phyloP scores from a whole-genome alignment of 2,797 vertebrate genomes.

The Echiichthys vipera region DNA sequence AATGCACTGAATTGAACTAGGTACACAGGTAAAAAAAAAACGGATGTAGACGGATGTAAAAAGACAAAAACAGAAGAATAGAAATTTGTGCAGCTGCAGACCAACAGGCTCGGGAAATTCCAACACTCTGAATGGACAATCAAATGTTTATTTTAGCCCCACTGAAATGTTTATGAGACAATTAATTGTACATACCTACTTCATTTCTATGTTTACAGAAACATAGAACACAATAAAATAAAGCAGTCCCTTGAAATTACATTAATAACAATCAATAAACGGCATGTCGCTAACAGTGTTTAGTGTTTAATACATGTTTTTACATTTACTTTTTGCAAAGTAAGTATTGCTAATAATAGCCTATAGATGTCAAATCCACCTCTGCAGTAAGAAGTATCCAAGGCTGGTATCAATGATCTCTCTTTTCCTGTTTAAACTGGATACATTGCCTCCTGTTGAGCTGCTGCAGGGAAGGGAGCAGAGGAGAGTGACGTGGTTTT shows the following conservation, averaged over 20 bases:
- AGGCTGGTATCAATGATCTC: not conserved
- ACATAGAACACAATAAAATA: not conserved
- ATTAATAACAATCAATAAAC: not conserved
- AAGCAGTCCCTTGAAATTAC: not conserved
- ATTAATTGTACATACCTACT: not conserved
- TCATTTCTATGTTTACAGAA: constrained; percentile 5
- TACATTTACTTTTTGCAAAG: not conserved
- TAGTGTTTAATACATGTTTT: no score
- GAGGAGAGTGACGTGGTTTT: not conserved
- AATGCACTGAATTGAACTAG: no score
- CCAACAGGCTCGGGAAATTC: not conserved
- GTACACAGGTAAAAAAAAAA: no score
- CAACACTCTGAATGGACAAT: not conserved
- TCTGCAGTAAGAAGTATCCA: not conserved
- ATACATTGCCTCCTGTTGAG: constrained; percentile 7
- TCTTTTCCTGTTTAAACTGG: not conserved
- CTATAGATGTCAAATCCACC: not conserved
- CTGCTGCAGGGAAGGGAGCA: not conserved
- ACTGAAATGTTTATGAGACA: not conserved
- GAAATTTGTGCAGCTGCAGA: not conserved
- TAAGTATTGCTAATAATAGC: not conserved
- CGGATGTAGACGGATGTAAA: no score
- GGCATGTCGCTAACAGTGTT: not conserved
- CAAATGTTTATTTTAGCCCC: constrained; percentile 30
- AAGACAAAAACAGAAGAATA: not conserved